phyloP scores from a whole-genome alignment of 2,888 invertebrate species.

The Unio delphinus region DNA sequence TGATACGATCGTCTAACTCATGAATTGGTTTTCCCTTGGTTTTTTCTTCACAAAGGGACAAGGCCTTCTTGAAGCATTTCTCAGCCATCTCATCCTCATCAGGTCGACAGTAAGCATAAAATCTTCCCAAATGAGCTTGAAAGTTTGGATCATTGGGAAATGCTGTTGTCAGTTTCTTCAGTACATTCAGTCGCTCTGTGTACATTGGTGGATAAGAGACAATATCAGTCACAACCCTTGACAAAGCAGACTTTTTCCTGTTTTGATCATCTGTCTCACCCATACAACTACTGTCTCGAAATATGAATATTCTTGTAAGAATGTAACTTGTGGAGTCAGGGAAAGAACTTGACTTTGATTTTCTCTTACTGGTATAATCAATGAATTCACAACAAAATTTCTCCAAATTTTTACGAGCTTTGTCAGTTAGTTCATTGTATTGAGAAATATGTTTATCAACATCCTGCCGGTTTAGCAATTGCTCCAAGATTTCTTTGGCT shows the following conservation, averaged over 20 bases:
- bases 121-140: conserved; percentile 41
- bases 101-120: conserved; percentile 36
- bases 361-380: conserved; percentile 15
- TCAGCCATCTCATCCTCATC: conserved; percentile 36
- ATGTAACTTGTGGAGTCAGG: conserved; percentile 7
- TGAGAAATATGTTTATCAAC: no score
- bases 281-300: conserved; percentile 15
- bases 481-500: conserved; percentile 24
- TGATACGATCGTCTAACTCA: conserved; percentile 19
- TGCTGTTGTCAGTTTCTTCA: conserved; percentile 26
- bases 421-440: neutral
- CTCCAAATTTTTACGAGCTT: conserved; percentile 11
- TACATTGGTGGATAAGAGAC: conserved; percentile 14
- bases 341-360: conserved; percentile 1
- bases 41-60: conserved; percentile 23
- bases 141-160: conserved; percentile 42
- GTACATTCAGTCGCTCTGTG: conserved; percentile 20
- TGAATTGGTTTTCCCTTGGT: conserved; percentile 11
- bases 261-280: conserved; percentile 13
- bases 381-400: conserved; percentile 21
- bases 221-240: conserved; percentile 21
- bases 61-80: conserved; percentile 28
- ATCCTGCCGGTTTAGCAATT: conserved; percentile 7
- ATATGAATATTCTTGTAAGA: conserved; percentile 27
- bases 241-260: conserved; percentile 10